These are phyloP conservation scores for Montipora efflorescens DNA, from an alignment of 64 coral and sea anemone genomes.

Conservation along the genomic window DNA sequence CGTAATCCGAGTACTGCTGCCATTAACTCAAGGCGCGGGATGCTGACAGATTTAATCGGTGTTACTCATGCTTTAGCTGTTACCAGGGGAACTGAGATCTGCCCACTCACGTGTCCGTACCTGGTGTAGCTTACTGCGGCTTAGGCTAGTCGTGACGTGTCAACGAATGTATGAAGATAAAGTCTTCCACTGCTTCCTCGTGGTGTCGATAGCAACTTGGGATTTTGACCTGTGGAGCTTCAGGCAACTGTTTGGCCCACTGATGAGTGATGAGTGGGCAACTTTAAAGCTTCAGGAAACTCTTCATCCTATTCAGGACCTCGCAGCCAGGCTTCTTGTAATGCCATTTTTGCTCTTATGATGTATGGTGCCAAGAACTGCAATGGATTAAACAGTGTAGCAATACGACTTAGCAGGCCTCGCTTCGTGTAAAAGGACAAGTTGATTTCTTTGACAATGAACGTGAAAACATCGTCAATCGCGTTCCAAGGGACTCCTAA, in stretches of 20 bases:
- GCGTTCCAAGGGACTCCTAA: too few species aligned
- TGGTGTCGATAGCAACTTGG: not conserved
- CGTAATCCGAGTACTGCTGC: conserved; percentile 41
- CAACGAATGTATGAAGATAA: not conserved
- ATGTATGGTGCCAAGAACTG: not conserved
- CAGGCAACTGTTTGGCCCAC: too few species aligned
- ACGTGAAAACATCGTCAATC: not conserved
- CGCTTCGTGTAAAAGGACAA: not conserved
- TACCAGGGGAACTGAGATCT: conserved; percentile 19
- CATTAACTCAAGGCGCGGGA: conserved; percentile 64
- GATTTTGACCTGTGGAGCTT: not conserved
- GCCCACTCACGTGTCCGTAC: not conserved
- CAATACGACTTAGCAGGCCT: conserved; percentile 1
- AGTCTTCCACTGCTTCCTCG: not conserved
- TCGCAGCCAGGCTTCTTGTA: not conserved
- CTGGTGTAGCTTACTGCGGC: conserved; percentile 38
- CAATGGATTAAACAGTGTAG: not conserved
- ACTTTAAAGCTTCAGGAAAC: not conserved
- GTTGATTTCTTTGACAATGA: not conserved
- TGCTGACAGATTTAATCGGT: conserved; percentile 15
- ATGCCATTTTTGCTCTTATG: not conserved
- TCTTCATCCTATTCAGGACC: not conserved
- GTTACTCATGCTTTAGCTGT: conserved; percentile 33
- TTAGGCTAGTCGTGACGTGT: conserved; percentile 47
- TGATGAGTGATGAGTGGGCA: too few species aligned